Evolutionary conservation across 2,113 vertebrate species (phyloP), one percentile per base, ranked within the genome.

Genomic region (Crotalus viridis): DNA sequence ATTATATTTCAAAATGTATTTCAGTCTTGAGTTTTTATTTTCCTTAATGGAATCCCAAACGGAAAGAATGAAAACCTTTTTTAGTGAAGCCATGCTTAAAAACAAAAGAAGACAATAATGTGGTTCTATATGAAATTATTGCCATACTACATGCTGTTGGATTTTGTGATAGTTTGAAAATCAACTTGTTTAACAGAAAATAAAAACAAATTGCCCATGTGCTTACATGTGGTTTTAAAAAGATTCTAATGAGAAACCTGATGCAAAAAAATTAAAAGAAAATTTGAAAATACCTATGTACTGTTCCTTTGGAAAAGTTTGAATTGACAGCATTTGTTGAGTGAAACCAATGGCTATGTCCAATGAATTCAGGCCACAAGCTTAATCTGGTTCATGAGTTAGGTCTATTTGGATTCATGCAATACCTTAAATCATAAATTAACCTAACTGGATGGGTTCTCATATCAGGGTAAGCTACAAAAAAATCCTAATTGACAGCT

Each of bases 91-190:
- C 15, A 51, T 59, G 39, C 88, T 95, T 96, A 90, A 55, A 92
- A 91, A 94, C 15, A 61, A 1, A 89, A 10, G 52, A 28, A 5
- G n/a, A 33, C 54, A 89, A 57, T 51, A 93, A 92, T 90, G 91
- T 92, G 94, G 94, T 28, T 95, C 13, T 61, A 94, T 94, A 92
- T 2, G 88, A 92, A 96, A 94, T 93, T 0, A 0, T 94, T 94
- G 57, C 89, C 61, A 55, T 95, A 93, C 93, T 56, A 89, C 91
- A 90, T 93, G 46, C 55, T 90, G 88, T 0, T 21, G 22, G 64
- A 94, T 93, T 46, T 92, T 88, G 15, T 90, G 3, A 39, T 90
- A 55, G 90, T 28, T 69, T 51, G 93, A 22, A 92, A 94, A 55
- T 91, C 89, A 43, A 94, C 57, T 10, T 39, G 15, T 1, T 90